These are phyloP conservation scores for Hololepta plana DNA, from an alignment of 2,888 invertebrate genomes.

Conservation along the genomic window DNA sequence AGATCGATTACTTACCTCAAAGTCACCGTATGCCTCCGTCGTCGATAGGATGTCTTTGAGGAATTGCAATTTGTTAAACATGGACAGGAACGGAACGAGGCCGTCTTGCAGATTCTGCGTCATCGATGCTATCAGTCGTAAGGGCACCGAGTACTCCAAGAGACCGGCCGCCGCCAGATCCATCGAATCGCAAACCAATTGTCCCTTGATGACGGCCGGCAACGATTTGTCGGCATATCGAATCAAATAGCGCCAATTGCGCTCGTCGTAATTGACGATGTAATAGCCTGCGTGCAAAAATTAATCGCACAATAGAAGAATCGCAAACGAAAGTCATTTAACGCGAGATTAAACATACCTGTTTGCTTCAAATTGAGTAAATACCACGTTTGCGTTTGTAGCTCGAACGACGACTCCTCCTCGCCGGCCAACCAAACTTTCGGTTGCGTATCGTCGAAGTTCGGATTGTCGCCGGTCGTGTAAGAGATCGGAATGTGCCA, in stretches of 20 bases:
- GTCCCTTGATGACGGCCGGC: constrained; percentile 41
- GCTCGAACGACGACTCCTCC: constrained; percentile 17
- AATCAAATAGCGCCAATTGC: constrained; percentile 36
- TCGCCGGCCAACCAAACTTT: constrained; percentile 32
- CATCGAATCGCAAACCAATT: constrained; percentile 50
- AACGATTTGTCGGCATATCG: constrained; percentile 31
- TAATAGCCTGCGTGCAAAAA: constrained; percentile 31
- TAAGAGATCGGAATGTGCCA: constrained; percentile 35
- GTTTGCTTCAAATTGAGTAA: constrained; percentile 45
- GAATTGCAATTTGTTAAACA: constrained; percentile 36
- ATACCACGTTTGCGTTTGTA: constrained; percentile 34
- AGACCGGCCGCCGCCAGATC: constrained; percentile 37
- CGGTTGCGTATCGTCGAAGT: constrained; percentile 24
- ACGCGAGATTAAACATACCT: constrained; percentile 28
- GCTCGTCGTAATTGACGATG: constrained; percentile 44
- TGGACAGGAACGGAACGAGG: constrained; percentile 41
- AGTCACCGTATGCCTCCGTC: constrained; percentile 39
- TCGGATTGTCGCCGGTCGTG: constrained; percentile 19
- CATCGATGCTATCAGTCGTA: constrained; percentile 33
- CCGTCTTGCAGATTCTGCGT: constrained; percentile 26
- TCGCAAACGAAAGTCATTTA: too few species aligned
- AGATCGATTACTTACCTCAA: constrained; percentile 28
- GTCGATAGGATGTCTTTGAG: constrained; percentile 36
- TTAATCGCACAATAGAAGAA: too few species aligned
- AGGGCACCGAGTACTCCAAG: constrained; percentile 35